Evolutionary conservation across 2,797 vertebrate species (phyloP).

Genomic region (Scolopax bukidnonensis): DNA sequence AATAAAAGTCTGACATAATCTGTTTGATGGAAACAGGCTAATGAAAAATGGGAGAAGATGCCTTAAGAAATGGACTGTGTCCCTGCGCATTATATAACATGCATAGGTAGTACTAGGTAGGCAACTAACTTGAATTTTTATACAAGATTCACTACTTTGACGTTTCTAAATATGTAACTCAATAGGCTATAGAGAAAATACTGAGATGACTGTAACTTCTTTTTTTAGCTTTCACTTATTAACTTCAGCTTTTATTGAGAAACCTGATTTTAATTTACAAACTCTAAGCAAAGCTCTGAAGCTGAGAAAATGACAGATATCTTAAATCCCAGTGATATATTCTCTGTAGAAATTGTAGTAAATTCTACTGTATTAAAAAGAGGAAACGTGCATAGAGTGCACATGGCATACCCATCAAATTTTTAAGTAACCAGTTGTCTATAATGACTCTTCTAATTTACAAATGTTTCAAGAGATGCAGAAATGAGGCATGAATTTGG

Average conservation of each 20-base stretch:
- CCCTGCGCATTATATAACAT: neutral
- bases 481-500: neutral
- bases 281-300: neutral
- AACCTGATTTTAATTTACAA: neutral
- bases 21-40: neutral
- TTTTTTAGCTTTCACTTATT: neutral
- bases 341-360: neutral
- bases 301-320: neutral
- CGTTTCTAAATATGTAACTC: neutral
- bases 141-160: neutral
- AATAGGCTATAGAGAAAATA: neutral
- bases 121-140: neutral
- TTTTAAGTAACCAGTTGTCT: neutral
- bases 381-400: too few species aligned
- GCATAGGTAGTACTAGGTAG: neutral
- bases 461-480: neutral
- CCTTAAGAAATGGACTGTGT: neutral
- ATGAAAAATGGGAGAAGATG: neutral
- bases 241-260: neutral
- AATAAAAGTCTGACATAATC: neutral
- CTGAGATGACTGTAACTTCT: neutral
- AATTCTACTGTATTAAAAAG: neutral
- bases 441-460: neutral
- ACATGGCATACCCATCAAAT: neutral
- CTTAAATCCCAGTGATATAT: neutral